Base-by-base conservation (phyloP, 2,113 vertebrate genomes). In the Halcyon malimbica region DNA sequence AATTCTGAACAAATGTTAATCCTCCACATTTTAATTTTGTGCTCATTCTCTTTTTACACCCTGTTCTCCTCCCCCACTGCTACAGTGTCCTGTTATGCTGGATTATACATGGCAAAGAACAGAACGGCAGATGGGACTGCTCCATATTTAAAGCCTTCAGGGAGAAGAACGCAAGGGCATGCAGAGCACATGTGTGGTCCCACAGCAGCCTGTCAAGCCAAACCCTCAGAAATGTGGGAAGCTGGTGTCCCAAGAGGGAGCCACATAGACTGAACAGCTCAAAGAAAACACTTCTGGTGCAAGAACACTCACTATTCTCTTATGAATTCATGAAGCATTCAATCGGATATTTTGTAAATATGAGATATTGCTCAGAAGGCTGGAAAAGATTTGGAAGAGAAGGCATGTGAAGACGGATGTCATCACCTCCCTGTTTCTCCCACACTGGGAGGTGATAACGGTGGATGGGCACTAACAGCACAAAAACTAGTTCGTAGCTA, bases 61-160 rank as follows among this genome's bases (percentile, higher is more conserved):
- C 39, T 68, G 28, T 57, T 71, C 26, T 94, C 44, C 77, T 87
- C 53, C 83, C 60, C 26, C 86, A 57, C 76, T 80, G 57, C 78
- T 84, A 33, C 25, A 41, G 26, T 64, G 42, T 84, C 19, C 53
- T 89, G 39, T 81, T 89, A 57, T 39, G 84, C 60, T 87, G 73
- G 39, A 84, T 37, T 71, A 50, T 26, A 51, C 2, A 3, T 56
- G 90, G 88, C 90, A 84, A 84, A 68, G 56, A 78, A 60, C 0
- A 1, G 80, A 81, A 60, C 0, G 4, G 92, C 96, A 96, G 90
- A 95, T 90, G 93, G 88, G 46, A 57, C 84, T 63, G 63, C 93
- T 94, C 80, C 77, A 87, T 79, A 87, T 95, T 95, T 93, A 80
- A 93, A 93, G 90, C 93, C 87, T 77, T 67, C 7, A 1, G 93